Percentiles rank a stretch among this genome's conserved stretches.
Conservation (phyloP, 2,888 invertebrate genomes). For the Eupithecia dodoneata region DNA sequence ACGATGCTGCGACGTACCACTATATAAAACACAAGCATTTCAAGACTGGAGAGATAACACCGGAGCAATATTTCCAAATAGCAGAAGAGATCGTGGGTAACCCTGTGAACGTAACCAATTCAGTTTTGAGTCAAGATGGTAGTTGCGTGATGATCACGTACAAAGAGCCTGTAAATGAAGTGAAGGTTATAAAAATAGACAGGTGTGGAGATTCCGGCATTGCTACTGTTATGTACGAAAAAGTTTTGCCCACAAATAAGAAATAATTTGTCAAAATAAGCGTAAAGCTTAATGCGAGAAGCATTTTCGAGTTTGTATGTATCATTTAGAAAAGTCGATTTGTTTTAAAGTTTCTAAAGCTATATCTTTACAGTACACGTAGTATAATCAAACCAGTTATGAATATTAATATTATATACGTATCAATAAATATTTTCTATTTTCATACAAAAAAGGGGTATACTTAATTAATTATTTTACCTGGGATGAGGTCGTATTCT, state of each 20-base stretch:
- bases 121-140: conserved; percentile 23
- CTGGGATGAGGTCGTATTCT: no score
- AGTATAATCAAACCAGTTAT: not conserved
- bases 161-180: conserved; percentile 11
- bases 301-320: not conserved
- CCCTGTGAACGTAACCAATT: conserved; percentile 18
- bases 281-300: no score
- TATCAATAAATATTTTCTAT: not conserved
- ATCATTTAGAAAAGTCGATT: not conserved
- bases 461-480: not conserved
- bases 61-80: conserved; percentile 19
- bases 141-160: conserved; percentile 25
- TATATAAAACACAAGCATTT: conserved; percentile 24
- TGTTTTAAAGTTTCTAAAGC: not conserved
- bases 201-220: conserved; percentile 1
- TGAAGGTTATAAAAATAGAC: conserved; percentile 13
- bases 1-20: conserved; percentile 21
- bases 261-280: not conserved
- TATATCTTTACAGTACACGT: not conserved
- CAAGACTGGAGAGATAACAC: conserved; percentile 7
- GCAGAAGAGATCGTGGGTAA: conserved; percentile 19
- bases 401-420: not conserved
- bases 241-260: not conserved
- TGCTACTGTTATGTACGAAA: conserved; percentile 8
- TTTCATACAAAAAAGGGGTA: not conserved